phyloP scores from a whole-genome alignment of 2,888 invertebrate species.

The Eubasilissa splendida region DNA sequence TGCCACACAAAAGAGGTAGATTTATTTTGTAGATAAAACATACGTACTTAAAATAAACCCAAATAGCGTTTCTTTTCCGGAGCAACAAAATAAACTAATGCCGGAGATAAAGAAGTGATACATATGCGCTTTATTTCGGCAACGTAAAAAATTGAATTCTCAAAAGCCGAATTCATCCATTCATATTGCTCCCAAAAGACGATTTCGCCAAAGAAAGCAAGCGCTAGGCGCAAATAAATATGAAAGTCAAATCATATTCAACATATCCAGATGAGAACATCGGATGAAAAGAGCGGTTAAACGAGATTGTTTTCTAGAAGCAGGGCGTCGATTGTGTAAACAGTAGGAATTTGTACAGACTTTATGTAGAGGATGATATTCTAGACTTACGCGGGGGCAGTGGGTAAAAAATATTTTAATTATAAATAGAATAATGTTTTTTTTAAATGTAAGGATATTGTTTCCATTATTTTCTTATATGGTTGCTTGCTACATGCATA shows the following conservation, averaged over 20 bases:
- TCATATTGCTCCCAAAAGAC: conserved; percentile 31
- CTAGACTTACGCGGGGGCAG: neutral
- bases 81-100: too few species aligned
- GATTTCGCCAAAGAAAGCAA: conserved; percentile 26
- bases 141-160: conserved; percentile 5
- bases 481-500: too few species aligned
- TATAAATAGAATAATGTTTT: too few species aligned
- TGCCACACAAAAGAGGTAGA: too few species aligned
- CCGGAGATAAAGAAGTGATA: neutral
- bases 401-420: too few species aligned
- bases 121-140: neutral
- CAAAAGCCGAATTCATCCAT: conserved; percentile 30
- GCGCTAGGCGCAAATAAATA: conserved; percentile 31
- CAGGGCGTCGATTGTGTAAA: neutral
- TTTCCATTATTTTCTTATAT: too few species aligned
- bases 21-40: too few species aligned
- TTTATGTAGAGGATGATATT: neutral
- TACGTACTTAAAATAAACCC: too few species aligned
- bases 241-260: conserved; percentile 37
- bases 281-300: conserved; percentile 18
- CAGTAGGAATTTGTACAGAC: neutral
- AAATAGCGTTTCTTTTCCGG: too few species aligned
- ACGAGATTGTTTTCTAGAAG: conserved; percentile 28
- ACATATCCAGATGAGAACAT: conserved; percentile 33
- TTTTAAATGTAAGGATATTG: too few species aligned